Percentiles rank a stretch among this genome's conserved stretches.
phyloP scores from a whole-genome alignment of 2,888 invertebrate species.

The Autographa pulchrina region DNA sequence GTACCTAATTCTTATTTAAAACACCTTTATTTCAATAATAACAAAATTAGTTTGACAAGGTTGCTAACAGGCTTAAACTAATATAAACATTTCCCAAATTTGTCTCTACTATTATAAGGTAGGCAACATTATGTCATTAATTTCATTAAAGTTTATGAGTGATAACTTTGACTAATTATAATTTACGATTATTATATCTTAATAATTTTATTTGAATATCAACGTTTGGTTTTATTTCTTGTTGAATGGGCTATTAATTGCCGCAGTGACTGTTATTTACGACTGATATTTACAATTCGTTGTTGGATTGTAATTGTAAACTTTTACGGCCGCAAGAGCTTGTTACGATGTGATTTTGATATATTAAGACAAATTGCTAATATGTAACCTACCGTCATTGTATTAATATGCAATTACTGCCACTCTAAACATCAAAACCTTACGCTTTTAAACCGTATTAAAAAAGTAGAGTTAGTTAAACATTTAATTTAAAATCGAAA shows the following conservation, averaged over 20 bases:
- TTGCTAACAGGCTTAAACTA: background rate
- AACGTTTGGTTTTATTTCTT: conserved; percentile 30
- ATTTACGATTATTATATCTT: conserved; percentile 50
- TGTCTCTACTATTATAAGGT: background rate
- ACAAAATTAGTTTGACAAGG: background rate
- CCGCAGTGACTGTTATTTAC: conserved; percentile 32
- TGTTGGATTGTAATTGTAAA: conserved; percentile 5
- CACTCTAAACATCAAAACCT: background rate
- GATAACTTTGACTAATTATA: conserved; percentile 32
- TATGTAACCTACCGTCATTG: background rate
- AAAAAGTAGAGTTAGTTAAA: background rate
- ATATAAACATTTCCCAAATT: background rate
- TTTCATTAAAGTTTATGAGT: background rate
- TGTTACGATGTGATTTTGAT: background rate
- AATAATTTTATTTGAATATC: conserved; percentile 38
- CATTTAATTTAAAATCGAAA: conserved; percentile 49
- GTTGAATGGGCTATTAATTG: conserved; percentile 45
- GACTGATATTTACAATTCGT: conserved; percentile 20
- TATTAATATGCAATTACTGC: background rate
- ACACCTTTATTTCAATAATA: too few relatives aligned
- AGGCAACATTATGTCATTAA: background rate
- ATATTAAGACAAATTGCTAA: conserved; percentile 4
- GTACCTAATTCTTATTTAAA: too few relatives aligned
- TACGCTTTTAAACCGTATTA: background rate
- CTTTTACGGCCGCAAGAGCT: background rate